phyloP scores from a whole-genome alignment of 2,797 vertebrate species.

The Neostethus bicornis region DNA sequence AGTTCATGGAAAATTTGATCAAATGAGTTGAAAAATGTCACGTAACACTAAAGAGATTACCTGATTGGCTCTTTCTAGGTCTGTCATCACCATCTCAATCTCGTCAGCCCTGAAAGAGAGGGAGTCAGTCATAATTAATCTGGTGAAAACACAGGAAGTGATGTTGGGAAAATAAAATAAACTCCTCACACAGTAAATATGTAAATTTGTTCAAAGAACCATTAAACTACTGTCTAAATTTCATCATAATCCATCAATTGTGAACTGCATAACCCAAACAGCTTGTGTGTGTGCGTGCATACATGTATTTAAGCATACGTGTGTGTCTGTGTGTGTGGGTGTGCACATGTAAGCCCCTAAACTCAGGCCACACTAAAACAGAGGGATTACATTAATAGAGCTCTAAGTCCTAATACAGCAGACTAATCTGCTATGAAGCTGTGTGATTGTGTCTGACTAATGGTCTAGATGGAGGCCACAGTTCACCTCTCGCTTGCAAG shows the following conservation, averaged over 20 bases:
- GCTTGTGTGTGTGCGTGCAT: constrained; percentile 71
- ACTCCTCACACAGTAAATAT: constrained; percentile 15
- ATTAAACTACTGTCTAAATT: constrained; percentile 79
- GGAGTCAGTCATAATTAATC: constrained; percentile 40
- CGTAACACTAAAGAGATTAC: constrained; percentile 70
- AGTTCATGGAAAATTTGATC: not conserved
- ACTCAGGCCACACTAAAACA: constrained; percentile 79
- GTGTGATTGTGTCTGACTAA: constrained; percentile 79
- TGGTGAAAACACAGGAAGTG: constrained; percentile 22
- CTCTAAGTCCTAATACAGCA: constrained; percentile 80
- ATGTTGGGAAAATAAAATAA: constrained; percentile 13
- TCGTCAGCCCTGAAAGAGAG: constrained; percentile 88
- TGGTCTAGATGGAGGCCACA: constrained; percentile 74
- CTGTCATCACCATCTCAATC: constrained; percentile 99
- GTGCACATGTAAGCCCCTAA: constrained; percentile 76
- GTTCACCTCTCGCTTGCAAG: constrained; percentile 73
- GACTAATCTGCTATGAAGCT: constrained; percentile 81
- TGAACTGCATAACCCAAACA: constrained; percentile 74
- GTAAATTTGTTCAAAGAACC: constrained; percentile 44
- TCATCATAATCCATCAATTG: constrained; percentile 81
- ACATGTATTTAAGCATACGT: constrained; percentile 63
- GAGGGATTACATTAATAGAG: constrained; percentile 83
- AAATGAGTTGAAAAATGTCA: not conserved
- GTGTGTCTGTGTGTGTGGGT: constrained; percentile 61
- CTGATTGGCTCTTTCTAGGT: constrained; percentile 99